These are phyloP conservation scores for Conger conger DNA, from an alignment of 2,113 vertebrate species.

Conservation along the genomic window DNA sequence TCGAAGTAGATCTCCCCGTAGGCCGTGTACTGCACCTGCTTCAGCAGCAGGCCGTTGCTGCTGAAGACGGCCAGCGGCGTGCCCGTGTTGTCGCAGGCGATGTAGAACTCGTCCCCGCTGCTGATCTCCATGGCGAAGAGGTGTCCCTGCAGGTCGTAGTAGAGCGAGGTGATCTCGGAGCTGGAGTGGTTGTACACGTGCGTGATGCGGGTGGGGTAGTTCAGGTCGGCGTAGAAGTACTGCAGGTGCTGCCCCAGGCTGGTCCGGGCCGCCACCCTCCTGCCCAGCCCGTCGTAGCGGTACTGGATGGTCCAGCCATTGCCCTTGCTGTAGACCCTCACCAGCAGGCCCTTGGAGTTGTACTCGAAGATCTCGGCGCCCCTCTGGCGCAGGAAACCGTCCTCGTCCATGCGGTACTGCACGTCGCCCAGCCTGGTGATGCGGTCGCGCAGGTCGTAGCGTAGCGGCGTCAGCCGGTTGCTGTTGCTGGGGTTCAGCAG, in stretches of 20 bases:
- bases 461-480: conserved; percentile 84
- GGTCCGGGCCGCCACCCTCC: conserved; percentile 88
- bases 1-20: conserved; percentile 98
- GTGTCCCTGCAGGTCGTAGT: conserved; percentile 96
- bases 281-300: conserved; percentile 90
- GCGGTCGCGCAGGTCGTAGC: conserved; percentile 92
- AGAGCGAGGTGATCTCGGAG: conserved; percentile 96
- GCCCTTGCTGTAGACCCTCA: conserved; percentile 94
- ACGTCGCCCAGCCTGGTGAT: conserved; percentile 93
- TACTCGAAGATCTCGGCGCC: conserved; percentile 97
- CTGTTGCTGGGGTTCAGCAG: conserved; percentile 92
- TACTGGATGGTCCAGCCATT: conserved; percentile 96
- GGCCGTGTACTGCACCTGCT: conserved; percentile 95
- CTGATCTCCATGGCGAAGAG: conserved; percentile 99
- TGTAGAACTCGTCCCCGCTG: conserved; percentile 97
- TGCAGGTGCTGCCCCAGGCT: conserved; percentile 96
- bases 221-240: conserved; percentile 96
- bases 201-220: conserved; percentile 93
- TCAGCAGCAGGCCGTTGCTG: conserved; percentile 92
- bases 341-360: conserved; percentile 94
- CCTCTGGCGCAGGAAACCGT: conserved; percentile 91
- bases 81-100: conserved; percentile 94
- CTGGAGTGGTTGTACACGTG: conserved; percentile 98
- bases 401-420: conserved; percentile 93
- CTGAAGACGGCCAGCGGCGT: conserved; percentile 95